Evolutionary conservation across 2,113 vertebrate genomes (phyloP), one percentile per base, ranked within the genome.

Genomic region (Dasypus novemcinctus): DNA sequence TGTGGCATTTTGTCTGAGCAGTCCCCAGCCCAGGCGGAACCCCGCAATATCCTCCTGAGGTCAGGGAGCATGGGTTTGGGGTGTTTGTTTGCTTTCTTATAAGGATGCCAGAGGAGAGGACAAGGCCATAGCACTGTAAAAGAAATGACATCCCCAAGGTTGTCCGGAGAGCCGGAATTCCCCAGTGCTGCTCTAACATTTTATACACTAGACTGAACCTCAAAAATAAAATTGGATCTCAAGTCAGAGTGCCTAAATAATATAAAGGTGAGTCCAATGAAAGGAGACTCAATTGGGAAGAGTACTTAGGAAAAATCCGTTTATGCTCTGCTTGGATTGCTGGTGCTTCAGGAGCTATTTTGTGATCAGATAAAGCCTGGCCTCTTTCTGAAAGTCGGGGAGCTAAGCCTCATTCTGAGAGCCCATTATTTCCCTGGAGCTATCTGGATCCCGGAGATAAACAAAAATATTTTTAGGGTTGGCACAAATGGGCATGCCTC

Each of bases 371-470:
- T 91, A 54, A 80, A 87, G 46, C 41, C 88, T 23, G 29, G 43
- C 10, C 38, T 75, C 71, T 25, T 21, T 33, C 75, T 46, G 64
- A 90, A 76, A n/a, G 64, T 17, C 64, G 79, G 43, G 64, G 25
- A 87, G 78, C 41, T 64, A 27, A 90, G 49, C 43, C 74, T 91
- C 46, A 27, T 66, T 74, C 27, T 14, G 87, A 89, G 79, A 68
- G 18, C 41, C n/a, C 46, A 1, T 43, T 25, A 68, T 85, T 66
- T 88, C 54, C 57, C 71, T 7, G 3, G 31, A 41, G 71, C 64
- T 80, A 21, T 61, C 81, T 85, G 66, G 59, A 93, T 94, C 52
- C 66, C 76, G 66, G 89, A 96, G 89, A 96, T 66, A 83, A 92
- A 80, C 72, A 90, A 80, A 92, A 69, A 36, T 80, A 80, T 90